Base-by-base conservation (phyloP, 2,797 vertebrate genomes). In the Tiaroga cobitis region DNA sequence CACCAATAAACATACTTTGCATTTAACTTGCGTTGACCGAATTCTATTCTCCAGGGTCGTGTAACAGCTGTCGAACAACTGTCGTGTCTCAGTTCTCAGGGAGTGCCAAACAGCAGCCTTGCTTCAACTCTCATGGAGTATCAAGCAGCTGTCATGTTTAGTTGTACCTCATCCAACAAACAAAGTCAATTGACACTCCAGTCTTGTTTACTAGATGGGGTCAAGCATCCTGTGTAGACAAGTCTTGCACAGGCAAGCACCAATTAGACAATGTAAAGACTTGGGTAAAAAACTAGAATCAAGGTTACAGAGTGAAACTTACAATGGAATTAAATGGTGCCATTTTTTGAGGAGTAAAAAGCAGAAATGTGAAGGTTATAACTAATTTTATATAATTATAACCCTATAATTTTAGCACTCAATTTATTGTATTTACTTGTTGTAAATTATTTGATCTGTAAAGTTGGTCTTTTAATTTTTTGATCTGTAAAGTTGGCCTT, bases 101-200 rank as follows among this genome's bases (percentile, higher is more conserved):
- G 72, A 29, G 72, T 37, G 41, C 49, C 26, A 24, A 65, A 83
- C 39, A 46, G 8, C 21, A 37, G 69, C 19, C 56, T 65, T 63
- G 19, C 59, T 39, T 37, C 2, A 65, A 65, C 63, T 51, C 19
- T 61, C 21, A 24, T 16, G 39, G 10, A 65, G 41, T 43, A 32
- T 49, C n/a, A 49, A 46, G 34, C 56, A 83, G 37, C 46, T 77
- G 82, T 68, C 15, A 39, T 76, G 70, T 75, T 83, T n/a, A 65
- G 26, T 24, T 49, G 39, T 26, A 41, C 3, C 56, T 39, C 41
- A 51, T 75, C 56, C 72, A 76, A 43, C 29, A 65, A 63, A 83
- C 21, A 49, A 43, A 41, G 32, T 76, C 59, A 65, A 6, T 76
- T 54, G 21, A 65, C 21, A 65, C 16, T 63, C 63, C 37, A 43